A percentile compares a stretch with the other conserved stretches of the same genome.
These are phyloP conservation scores for Beris morrisii DNA, from an alignment of 2,888 invertebrate genomes.

Conservation along the genomic window DNA sequence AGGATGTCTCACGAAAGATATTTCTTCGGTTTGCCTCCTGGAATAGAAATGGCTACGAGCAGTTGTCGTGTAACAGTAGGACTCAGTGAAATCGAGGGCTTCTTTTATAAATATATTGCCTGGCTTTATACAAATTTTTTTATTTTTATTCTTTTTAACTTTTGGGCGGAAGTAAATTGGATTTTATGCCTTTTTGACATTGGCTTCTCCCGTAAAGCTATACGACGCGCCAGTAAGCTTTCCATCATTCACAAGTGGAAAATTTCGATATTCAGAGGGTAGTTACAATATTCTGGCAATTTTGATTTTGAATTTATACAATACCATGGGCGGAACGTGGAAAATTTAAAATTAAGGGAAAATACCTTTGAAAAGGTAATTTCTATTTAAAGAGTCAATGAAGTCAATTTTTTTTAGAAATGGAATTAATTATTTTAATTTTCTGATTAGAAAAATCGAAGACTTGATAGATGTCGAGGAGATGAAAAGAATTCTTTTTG, in stretches of 20 bases:
- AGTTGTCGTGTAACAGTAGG: not conserved
- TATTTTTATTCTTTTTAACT: constrained; percentile 5
- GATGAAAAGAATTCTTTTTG: too few species aligned
- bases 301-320: too few species aligned
- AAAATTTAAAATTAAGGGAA: too few species aligned
- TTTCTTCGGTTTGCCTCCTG: not conserved
- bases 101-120: not conserved
- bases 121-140: not conserved
- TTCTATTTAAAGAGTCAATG: too few species aligned
- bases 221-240: not conserved
- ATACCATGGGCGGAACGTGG: too few species aligned
- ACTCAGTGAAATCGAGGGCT: constrained; percentile 5
- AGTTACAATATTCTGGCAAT: too few species aligned
- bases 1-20: constrained; percentile 6
- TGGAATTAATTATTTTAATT: too few species aligned
- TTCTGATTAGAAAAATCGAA: too few species aligned
- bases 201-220: not conserved
- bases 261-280: not conserved
- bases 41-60: constrained; percentile 5
- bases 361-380: too few species aligned
- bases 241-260: not conserved
- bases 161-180: constrained; percentile 16
- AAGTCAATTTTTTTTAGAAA: too few species aligned
- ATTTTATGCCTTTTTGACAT: constrained; percentile 11
- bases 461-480: too few species aligned